Base-by-base conservation (phyloP, 2,113 vertebrate genomes). In the Myotis brandtii region DNA sequence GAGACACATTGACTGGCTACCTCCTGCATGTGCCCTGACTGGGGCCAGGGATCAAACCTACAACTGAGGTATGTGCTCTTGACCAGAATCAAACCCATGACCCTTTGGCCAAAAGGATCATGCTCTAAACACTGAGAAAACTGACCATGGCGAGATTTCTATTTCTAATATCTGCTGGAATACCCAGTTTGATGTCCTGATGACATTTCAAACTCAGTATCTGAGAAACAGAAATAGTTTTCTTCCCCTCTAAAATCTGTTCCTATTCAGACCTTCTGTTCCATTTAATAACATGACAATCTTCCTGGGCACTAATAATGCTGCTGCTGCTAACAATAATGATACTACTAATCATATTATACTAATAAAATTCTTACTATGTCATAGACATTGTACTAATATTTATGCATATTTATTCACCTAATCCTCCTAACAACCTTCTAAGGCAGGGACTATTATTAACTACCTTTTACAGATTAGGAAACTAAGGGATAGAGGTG, bases 201-300 rank as follows among this genome's bases (percentile, higher is more conserved):
- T 96, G 56, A 90, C 75, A 87, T 87, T 95, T 96, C 82, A 91
- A 93, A 89, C 16, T 67, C 83, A 52, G 70, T 59, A 76, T 76
- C 25, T 34, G 77, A 83, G 92, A 90, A 87, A 67, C 12, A 92
- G 34, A 93, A 86, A 37, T 72, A 46, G 73, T 79, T 86, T 86
- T 82, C 52, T 77, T 77, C 3, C 17, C 37, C 9, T 89, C 46
- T 93, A 81, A 81, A 92, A 86, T 66, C 21, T 88, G 32, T 56
- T 13, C 23, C 21, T 86, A 52, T 48, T 96, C 13, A 75, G 77
- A 94, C 18, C 34, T 72, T 86, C 34, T 69, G 40, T 67, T 86
- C 14, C 3, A 17, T 72, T 93, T 83, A 86, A 34, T 82, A 77
- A 40, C 14, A 56, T 46, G n/a, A 59, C 87, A 80, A 25, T 43